These are phyloP conservation scores for Protobothrops mucrosquamatus DNA, from an alignment of 2,113 vertebrate species.

Conservation along the genomic window DNA sequence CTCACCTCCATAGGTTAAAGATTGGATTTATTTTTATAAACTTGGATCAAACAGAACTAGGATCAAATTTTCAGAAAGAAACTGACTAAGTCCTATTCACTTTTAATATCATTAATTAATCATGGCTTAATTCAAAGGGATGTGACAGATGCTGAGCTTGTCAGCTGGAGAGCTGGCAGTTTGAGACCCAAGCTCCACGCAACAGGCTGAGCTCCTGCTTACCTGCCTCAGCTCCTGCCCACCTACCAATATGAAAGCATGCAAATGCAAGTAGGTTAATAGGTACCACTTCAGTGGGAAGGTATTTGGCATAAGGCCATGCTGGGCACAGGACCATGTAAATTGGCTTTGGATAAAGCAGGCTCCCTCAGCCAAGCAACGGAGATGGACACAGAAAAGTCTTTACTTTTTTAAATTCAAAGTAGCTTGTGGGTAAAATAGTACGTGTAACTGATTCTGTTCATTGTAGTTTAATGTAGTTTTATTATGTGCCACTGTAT, in stretches of 20 bases:
- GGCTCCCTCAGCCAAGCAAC: neutral
- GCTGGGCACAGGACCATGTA: no score
- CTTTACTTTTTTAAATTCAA: no score
- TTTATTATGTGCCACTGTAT: neutral
- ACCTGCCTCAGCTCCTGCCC: no score
- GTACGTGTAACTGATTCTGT: neutral
- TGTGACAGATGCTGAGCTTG: no score
- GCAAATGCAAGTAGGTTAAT: no score
- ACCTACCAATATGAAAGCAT: no score
- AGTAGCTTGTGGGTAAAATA: neutral
- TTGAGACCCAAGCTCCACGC: accelerated
- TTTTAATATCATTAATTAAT: neutral
- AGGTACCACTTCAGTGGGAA: no score
- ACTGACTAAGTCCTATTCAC: neutral
- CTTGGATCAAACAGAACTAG: neutral
- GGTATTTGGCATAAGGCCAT: no score
- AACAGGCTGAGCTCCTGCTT: no score
- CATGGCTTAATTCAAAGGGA: neutral
- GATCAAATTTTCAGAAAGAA: neutral
- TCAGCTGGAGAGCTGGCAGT: no score
- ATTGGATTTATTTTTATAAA: conserved; percentile 8
- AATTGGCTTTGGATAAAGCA: no score
- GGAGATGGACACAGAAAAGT: no score
- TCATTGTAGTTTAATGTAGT: neutral
- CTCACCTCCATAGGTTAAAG: conserved; percentile 21